phyloP scores from a whole-genome alignment of 2,888 invertebrate genomes.

The Chrysotoxum bicinctum region DNA sequence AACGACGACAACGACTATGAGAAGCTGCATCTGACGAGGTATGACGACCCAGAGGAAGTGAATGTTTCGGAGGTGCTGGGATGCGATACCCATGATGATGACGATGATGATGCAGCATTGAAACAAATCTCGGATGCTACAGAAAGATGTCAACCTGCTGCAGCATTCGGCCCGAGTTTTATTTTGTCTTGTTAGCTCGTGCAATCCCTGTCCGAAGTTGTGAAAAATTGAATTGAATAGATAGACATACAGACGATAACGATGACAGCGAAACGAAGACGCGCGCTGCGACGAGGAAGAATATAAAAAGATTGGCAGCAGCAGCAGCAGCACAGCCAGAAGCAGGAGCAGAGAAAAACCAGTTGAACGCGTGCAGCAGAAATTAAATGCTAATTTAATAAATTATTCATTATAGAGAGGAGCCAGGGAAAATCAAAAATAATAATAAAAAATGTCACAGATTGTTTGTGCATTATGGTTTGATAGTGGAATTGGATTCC shows the following conservation, averaged over 20 bases:
- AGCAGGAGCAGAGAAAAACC: slow-evolving; percentile 58
- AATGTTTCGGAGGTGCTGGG: slow-evolving; percentile 54
- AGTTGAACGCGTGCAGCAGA: slow-evolving; percentile 72
- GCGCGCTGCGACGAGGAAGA: slow-evolving; percentile 48
- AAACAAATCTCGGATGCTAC: slow-evolving; percentile 61
- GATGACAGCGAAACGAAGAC: slow-evolving; percentile 47
- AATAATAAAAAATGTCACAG: slow-evolving; percentile 50
- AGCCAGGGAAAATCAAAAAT: slow-evolving; percentile 47
- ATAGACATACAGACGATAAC: slow-evolving; percentile 51
- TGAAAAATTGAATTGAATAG: slow-evolving; percentile 70
- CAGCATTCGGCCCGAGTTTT: slow-evolving; percentile 32
- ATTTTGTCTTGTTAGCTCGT: slow-evolving; percentile 48
- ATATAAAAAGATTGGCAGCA: slow-evolving; percentile 53
- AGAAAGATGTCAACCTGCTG: slow-evolving; percentile 67
- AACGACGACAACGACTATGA: slow-evolving; percentile 13
- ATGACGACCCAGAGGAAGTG: slow-evolving; percentile 58
- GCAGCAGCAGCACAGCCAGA: slow-evolving; percentile 50
- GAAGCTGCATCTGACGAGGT: background rate
- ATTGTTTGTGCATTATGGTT: slow-evolving; percentile 63
- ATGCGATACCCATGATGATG: slow-evolving; percentile 6
- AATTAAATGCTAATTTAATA: slow-evolving; percentile 73
- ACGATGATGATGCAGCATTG: slow-evolving; percentile 49
- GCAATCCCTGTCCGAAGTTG: slow-evolving; percentile 62
- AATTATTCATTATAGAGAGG: slow-evolving; percentile 66
- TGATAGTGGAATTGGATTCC: slow-evolving; percentile 52